Evolutionary conservation across 2,888 invertebrate species (phyloP).

Genomic region (Pollenia griseotomentosa): DNA sequence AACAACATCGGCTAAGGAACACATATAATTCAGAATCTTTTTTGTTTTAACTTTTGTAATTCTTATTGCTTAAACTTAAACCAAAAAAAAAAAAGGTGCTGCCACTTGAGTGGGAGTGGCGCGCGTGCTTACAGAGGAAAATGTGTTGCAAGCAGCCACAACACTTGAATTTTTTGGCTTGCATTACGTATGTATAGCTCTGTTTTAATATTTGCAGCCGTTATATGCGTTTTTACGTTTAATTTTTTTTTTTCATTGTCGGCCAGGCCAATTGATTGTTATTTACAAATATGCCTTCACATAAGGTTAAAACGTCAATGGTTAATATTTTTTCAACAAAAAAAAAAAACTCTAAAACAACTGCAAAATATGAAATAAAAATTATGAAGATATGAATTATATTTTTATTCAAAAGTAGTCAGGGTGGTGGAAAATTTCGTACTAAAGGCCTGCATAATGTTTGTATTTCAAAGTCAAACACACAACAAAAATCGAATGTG

Average conservation of each 20-base stretch:
- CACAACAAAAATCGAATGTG: too few relatives aligned
- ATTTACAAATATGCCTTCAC: conserved; percentile 73
- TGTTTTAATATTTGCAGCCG: conserved; percentile 54
- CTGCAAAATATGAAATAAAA: conserved; percentile 29
- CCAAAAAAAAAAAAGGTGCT: conserved; percentile 66
- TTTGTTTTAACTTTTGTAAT: conserved; percentile 3
- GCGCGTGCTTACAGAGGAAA: conserved; percentile 68
- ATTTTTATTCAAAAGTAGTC: conserved; percentile 17
- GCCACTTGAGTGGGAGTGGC: conserved; percentile 75
- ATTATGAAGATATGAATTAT: conserved; percentile 60
- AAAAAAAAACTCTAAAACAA: neutral
- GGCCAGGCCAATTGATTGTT: conserved; percentile 72
- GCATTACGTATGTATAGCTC: conserved; percentile 19
- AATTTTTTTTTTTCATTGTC: conserved; percentile 3
- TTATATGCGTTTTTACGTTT: conserved; percentile 48
- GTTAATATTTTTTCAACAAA: conserved; percentile 62
- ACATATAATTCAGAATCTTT: conserved; percentile 59
- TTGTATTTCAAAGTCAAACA: too few relatives aligned
- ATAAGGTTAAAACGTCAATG: conserved; percentile 73
- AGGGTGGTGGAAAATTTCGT: conserved; percentile 2
- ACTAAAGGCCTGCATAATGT: neutral
- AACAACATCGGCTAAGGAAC: conserved; percentile 42
- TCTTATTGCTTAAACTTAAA: conserved; percentile 10
- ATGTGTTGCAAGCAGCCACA: conserved; percentile 65
- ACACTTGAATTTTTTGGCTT: conserved; percentile 58